These are phyloP conservation scores for Leptarthrus brevirostris DNA, from an alignment of 2,888 invertebrate species.

Conservation along the genomic window DNA sequence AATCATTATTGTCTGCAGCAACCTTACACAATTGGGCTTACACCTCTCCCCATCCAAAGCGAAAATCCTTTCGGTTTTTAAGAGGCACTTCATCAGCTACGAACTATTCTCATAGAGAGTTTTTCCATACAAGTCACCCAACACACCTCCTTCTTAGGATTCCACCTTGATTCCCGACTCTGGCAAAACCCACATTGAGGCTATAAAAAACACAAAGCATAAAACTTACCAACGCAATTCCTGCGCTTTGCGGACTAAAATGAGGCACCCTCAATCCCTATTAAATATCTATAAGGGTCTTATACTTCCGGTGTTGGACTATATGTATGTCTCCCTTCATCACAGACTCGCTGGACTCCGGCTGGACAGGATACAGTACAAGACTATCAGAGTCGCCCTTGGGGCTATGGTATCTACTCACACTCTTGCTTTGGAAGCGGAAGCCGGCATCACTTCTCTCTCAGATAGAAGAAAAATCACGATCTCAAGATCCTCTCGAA, in stretches of 20 bases:
- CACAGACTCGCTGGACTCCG: not conserved
- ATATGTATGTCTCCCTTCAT: not conserved
- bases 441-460: not conserved
- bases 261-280: not conserved
- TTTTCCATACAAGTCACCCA: not conserved
- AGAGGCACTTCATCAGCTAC: not conserved
- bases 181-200: too few relatives aligned
- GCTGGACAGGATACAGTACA: not conserved
- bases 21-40: accelerated
- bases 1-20: too few relatives aligned
- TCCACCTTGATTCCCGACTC: too few relatives aligned
- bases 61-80: not conserved
- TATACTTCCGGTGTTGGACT: not conserved
- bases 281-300: not conserved
- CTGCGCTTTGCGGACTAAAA: not conserved
- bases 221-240: not conserved
- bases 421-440: not conserved
- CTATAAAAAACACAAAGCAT: too few relatives aligned
- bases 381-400: not conserved
- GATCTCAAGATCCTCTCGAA: too few relatives aligned
- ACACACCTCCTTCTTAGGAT: not conserved
- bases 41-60: not conserved
- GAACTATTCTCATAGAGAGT: not conserved
- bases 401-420: not conserved
- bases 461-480: not conserved